Evolutionary conservation across 2,797 vertebrate species (phyloP), one percentile per base, ranked within the genome.

Genomic region (Hyperoplus lanceolatus): DNA sequence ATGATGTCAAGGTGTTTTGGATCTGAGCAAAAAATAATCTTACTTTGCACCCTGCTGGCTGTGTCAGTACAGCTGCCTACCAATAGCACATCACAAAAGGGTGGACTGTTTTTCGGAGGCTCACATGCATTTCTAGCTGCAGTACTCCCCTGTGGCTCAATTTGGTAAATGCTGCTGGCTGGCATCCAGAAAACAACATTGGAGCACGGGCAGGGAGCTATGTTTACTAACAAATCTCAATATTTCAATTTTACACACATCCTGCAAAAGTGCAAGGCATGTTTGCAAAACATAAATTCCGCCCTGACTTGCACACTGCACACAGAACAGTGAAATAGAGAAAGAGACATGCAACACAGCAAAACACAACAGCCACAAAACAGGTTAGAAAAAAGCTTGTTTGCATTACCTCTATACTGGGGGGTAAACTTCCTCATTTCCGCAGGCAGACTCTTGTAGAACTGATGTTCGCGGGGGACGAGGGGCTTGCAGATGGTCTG

Each of bases 401-500:
- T 60, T 49, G 75, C 89, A 95, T 95, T 96, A 99, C 98, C 98
- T 97, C 97, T 97, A 62, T 99, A 99, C 49, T 99, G 97, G 4
- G 98, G 98, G 90, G 97, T 99, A 87, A 99, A 99, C 94, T 95
- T 97, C 93, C 96, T 96, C 96, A 99, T 97, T 80, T 97, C 97
- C 29, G 96, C 89, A 3, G 98, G 98, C 77, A 99, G 96, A 78
- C 96, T 98, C 93, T 97, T 97, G 93, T 99, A 99, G 93, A 99
- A 99, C 92, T 97, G 97, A 84, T 98, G 97, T 68, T 99, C 98
- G 10, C 97, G 96, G 58, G 97, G 96, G 86, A 98, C 96, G 84
- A 99, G 96, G 66, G 98, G 98, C 86, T 99, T 99, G 95, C 98
- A 99, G 93, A 99, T 97, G 72, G 98, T 99, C 84, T 97, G 97